phyloP scores from a whole-genome alignment of 2,797 vertebrate species.

The Enteromius radiatus region DNA sequence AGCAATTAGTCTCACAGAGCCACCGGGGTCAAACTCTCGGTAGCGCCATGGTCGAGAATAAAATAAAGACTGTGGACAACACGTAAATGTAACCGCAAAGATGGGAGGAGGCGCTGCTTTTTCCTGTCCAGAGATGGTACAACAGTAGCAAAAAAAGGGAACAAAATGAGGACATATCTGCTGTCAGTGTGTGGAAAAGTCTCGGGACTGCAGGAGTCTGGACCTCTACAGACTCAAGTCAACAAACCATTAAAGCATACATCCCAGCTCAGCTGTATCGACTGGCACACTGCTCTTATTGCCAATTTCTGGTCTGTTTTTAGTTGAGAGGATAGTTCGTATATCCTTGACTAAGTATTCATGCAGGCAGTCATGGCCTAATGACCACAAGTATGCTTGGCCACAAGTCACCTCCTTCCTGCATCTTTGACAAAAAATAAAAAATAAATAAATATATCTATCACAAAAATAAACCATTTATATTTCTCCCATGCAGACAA shows the following conservation, averaged over 20 bases:
- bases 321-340: background rate
- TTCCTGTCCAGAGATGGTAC: conserved; percentile 18
- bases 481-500: no score
- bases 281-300: background rate
- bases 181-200: background rate
- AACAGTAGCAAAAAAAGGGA: conserved; percentile 13
- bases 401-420: no score
- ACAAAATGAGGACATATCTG: conserved; percentile 27
- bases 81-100: conserved; percentile 1
- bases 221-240: conserved; percentile 33
- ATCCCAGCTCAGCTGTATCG: conserved; percentile 10
- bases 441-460: background rate
- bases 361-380: background rate
- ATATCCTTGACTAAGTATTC: background rate
- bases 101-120: background rate
- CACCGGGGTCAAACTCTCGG: conserved; percentile 49
- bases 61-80: conserved; percentile 45
- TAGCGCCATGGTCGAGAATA: conserved; percentile 18
- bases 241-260: conserved; percentile 28
- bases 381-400: no score
- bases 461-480: background rate
- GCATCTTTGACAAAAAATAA: no score
- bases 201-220: conserved; percentile 14
- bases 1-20: conserved; percentile 60
- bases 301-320: background rate